phyloP scores from a whole-genome alignment of 2,113 vertebrate genomes.

The Eleginops maclovinus region DNA sequence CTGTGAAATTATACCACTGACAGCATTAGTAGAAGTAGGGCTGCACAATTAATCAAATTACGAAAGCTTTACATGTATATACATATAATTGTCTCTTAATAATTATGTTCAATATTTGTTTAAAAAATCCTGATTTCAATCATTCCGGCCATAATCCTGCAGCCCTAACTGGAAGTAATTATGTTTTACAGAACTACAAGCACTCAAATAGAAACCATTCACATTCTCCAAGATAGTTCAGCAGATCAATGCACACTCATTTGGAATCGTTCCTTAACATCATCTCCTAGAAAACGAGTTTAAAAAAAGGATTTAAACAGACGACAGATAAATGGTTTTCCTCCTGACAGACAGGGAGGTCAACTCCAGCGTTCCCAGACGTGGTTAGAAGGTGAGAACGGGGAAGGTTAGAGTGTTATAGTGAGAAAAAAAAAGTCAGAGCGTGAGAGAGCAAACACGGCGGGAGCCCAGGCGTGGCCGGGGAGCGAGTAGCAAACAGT shows the following conservation, averaged over 20 bases:
- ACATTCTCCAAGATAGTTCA: neutral
- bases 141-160: no score
- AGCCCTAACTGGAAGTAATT: no score
- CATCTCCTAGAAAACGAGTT: neutral
- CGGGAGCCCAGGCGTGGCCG: constrained; percentile 3
- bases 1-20: neutral
- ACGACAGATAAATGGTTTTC: neutral
- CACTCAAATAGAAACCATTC: neutral
- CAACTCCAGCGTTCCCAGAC: constrained; percentile 28
- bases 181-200: no score
- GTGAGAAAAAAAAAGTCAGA: neutral
- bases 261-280: neutral
- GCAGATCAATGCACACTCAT: neutral
- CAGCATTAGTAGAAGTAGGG: neutral
- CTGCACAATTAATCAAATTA: no score
- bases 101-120: no score
- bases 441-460: constrained; percentile 64
- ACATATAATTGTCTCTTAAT: no score
- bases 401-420: neutral
- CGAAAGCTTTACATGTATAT: no score
- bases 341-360: constrained; percentile 10
- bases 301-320: neutral
- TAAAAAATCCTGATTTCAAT: no score
- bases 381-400: constrained; percentile 41
- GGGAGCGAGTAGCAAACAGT: constrained; percentile 59